Conservation (phyloP, 64 coral and sea anemone species). For the Platygyra sinensis region DNA sequence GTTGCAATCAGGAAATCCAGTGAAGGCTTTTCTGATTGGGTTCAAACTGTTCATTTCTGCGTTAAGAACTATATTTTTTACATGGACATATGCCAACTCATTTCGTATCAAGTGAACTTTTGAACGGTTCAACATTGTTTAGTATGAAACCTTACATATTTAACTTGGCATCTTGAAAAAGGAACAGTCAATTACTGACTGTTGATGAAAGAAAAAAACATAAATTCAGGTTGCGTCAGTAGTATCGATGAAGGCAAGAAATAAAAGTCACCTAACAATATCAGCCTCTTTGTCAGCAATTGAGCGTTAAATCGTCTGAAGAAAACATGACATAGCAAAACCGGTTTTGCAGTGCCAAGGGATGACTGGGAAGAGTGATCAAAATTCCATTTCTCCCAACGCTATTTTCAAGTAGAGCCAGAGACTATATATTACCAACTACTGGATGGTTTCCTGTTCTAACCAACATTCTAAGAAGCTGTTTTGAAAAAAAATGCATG, state of each 20-base stretch:
- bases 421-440: not conserved
- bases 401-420: not conserved
- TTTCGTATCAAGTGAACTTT: not conserved
- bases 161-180: slow-evolving; percentile 3
- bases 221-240: not conserved
- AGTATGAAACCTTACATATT: not conserved
- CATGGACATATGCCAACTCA: not conserved
- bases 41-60: not conserved
- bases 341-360: not conserved
- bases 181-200: not conserved
- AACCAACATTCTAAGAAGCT: too few relatives aligned
- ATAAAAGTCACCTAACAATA: not conserved
- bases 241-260: not conserved
- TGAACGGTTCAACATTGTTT: not conserved
- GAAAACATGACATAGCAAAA: not conserved
- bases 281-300: slow-evolving; percentile 27
- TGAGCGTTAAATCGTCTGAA: slow-evolving; percentile 43
- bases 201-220: not conserved
- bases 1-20: not conserved
- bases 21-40: not conserved
- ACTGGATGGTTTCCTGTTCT: too few relatives aligned
- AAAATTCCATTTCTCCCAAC: slow-evolving; percentile 7
- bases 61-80: not conserved
- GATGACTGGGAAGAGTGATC: not conserved
- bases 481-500: not conserved